These are phyloP conservation scores for Phalacrocorax carbo DNA, from an alignment of 2,113 vertebrate species.

Conservation along the genomic window DNA sequence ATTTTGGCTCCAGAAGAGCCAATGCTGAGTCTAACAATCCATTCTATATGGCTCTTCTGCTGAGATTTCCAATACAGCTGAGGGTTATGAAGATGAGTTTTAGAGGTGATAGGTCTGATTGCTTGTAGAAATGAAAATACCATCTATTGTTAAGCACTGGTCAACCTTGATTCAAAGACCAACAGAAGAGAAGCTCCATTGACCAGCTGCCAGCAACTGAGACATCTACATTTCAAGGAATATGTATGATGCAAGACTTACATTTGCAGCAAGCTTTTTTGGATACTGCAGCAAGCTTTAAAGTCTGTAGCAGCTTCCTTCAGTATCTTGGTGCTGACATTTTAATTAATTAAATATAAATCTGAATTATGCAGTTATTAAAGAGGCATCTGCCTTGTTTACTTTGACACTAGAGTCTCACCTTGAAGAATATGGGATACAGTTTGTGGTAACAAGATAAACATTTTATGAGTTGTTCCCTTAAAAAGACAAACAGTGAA, in stretches of 20 bases:
- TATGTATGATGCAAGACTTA: background rate
- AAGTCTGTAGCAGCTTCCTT: background rate
- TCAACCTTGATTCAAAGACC: background rate
- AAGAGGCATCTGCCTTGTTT: conserved; percentile 25
- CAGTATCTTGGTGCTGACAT: background rate
- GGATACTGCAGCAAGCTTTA: background rate
- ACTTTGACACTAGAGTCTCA: conserved; percentile 11
- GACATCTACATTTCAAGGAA: background rate
- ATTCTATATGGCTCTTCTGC: background rate
- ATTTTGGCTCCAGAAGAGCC: background rate
- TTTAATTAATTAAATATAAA: conserved; percentile 54
- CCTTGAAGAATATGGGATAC: background rate
- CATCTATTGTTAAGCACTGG: background rate
- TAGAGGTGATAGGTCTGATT: background rate
- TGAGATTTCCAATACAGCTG: background rate
- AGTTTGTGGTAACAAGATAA: conserved; percentile 9
- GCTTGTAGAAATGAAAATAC: background rate
- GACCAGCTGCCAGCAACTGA: background rate
- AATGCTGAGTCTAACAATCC: background rate
- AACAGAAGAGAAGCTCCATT: background rate
- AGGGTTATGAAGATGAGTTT: background rate
- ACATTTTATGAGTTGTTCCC: background rate
- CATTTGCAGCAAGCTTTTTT: background rate
- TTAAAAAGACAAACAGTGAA: conserved; percentile 8
- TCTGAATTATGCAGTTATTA: conserved; percentile 18